phyloP scores from a whole-genome alignment of 2,797 vertebrate species.

The Momotus momota region DNA sequence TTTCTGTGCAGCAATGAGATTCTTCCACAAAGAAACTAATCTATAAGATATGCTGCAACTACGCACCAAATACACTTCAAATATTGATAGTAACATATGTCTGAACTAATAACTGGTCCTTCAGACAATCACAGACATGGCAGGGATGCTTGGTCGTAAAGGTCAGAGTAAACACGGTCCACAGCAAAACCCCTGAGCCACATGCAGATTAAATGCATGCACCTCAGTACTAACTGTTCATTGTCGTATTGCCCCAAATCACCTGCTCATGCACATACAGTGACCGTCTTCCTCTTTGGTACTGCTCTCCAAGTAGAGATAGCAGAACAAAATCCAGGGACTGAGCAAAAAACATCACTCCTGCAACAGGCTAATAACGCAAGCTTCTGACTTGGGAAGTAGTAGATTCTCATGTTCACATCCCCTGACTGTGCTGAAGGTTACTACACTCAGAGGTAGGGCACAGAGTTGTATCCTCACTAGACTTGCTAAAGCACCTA shows the following conservation, averaged over 20 bases:
- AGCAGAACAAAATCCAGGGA: background rate
- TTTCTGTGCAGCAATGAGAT: background rate
- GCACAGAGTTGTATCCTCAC: background rate
- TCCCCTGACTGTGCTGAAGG: background rate
- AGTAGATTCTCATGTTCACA: background rate
- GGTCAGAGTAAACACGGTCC: background rate
- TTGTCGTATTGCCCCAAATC: background rate
- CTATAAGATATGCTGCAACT: background rate
- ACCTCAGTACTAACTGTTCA: background rate
- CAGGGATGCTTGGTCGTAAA: background rate
- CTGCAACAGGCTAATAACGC: background rate
- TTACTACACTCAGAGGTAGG: background rate
- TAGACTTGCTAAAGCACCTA: background rate
- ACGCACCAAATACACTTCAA: background rate
- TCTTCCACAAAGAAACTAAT: background rate
- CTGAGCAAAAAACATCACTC: background rate
- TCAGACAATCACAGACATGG: background rate
- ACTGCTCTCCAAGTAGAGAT: background rate
- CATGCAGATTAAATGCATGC: background rate
- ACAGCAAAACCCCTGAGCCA: background rate
- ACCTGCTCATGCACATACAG: background rate
- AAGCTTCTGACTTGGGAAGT: background rate
- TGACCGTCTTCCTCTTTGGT: background rate
- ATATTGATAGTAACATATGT: background rate
- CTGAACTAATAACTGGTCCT: background rate